These are phyloP conservation scores for Aphis gossypii DNA, from an alignment of 1,140 invertebrate species.

Conservation along the genomic window DNA sequence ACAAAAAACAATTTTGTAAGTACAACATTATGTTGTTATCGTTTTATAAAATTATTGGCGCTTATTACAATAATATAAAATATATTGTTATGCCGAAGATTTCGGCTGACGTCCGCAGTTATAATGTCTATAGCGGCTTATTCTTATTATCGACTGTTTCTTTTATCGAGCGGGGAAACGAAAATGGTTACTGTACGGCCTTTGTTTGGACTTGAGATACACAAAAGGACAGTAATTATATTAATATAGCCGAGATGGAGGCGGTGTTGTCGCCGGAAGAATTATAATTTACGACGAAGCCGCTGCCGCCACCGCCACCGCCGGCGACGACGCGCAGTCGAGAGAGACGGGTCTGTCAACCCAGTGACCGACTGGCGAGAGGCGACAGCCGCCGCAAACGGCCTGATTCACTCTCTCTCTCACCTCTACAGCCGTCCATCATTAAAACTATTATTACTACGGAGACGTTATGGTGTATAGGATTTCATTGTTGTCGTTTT, in stretches of 20 bases:
- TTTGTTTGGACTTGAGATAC: not conserved
- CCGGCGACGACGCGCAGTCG: not conserved
- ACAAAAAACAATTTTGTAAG: not conserved
- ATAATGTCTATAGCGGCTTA: not conserved
- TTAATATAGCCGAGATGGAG: not conserved
- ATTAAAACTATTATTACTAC: not conserved
- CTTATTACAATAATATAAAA: not conserved
- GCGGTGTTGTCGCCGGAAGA: not conserved
- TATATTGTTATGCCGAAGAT: not conserved
- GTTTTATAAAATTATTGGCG: no score
- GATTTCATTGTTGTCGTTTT: not conserved
- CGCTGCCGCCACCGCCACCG: not conserved
- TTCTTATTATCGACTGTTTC: not conserved
- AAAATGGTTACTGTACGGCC: not conserved
- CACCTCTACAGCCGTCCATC: not conserved
- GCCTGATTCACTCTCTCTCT: not conserved
- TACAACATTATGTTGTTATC: no score
- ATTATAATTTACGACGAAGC: not conserved
- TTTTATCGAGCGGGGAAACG: not conserved
- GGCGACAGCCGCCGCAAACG: not conserved
- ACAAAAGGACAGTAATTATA: not conserved
- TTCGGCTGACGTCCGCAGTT: no score
- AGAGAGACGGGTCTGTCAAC: slow-evolving; percentile 19
- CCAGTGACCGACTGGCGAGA: slow-evolving; percentile 24
- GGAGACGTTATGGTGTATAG: not conserved